Conservation (phyloP, 2,888 invertebrate species). For the Dolichomitus sp. region DNA sequence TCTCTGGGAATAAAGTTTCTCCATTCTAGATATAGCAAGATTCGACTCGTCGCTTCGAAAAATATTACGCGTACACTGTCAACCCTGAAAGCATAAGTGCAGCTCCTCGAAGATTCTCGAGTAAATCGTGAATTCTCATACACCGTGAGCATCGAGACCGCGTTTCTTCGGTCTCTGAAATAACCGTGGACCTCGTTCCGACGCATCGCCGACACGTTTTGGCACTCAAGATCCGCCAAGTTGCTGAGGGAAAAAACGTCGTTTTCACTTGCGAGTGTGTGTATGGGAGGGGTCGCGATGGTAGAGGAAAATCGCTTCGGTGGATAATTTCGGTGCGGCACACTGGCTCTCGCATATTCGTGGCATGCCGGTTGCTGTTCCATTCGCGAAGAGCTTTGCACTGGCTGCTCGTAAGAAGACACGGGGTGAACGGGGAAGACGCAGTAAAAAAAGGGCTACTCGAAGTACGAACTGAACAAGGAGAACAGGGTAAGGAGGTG, state of each 20-base stretch:
- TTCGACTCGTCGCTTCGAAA: neutral
- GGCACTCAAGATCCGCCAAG: slow-evolving; percentile 67
- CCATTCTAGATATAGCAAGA: neutral
- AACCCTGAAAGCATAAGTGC: slow-evolving; percentile 50
- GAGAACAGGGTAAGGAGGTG: slow-evolving; percentile 47
- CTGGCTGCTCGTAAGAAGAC: slow-evolving; percentile 43
- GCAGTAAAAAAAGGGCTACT: slow-evolving; percentile 54
- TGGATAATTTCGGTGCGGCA: slow-evolving; percentile 61
- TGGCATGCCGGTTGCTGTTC: slow-evolving; percentile 50
- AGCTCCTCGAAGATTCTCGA: slow-evolving; percentile 45
- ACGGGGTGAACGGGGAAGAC: slow-evolving; percentile 23
- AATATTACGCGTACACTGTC: slow-evolving; percentile 8
- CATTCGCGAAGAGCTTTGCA: slow-evolving; percentile 29
- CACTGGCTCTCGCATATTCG: slow-evolving; percentile 52
- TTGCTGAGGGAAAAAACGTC: slow-evolving; percentile 52
- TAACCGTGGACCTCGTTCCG: slow-evolving; percentile 64
- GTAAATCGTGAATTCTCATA: slow-evolving; percentile 22
- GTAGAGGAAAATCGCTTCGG: slow-evolving; percentile 59
- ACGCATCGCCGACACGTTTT: slow-evolving; percentile 67
- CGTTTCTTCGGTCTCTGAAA: slow-evolving; percentile 54
- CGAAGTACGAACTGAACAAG: slow-evolving; percentile 52
- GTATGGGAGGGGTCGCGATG: slow-evolving; percentile 36
- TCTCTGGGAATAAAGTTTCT: slow-evolving; percentile 1
- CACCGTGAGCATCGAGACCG: slow-evolving; percentile 36
- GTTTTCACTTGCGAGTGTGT: slow-evolving; percentile 46